phyloP scores from a whole-genome alignment of 2,113 vertebrate species.

The Bujurquina vittata region DNA sequence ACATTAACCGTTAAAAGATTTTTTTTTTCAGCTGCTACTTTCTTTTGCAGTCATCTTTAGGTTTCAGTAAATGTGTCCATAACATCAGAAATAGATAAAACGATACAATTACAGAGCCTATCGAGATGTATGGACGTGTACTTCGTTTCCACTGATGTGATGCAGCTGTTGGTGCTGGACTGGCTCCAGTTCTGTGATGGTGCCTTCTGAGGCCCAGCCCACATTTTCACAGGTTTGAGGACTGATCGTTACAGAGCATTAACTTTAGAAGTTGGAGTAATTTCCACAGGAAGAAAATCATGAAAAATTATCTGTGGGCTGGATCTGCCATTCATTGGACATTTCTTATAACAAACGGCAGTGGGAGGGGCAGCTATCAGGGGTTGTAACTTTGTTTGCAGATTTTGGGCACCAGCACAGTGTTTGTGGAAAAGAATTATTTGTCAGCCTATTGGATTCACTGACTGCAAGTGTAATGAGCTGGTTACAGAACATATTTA shows the following conservation, averaged over 20 bases:
- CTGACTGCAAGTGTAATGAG: not conserved
- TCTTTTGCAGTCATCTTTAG: not conserved
- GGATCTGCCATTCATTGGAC: too few species aligned
- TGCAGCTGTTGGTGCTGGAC: not conserved
- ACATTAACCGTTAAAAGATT: not conserved
- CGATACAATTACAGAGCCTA: not conserved
- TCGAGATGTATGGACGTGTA: too few species aligned
- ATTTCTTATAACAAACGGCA: too few species aligned
- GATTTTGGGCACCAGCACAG: not conserved
- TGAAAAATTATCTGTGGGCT: too few species aligned
- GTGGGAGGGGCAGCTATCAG: too few species aligned
- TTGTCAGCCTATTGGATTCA: not conserved
- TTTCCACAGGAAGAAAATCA: too few species aligned
- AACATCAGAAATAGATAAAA: not conserved
- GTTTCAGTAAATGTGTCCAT: not conserved
- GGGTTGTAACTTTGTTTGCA: too few species aligned
- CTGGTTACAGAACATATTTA: not conserved
- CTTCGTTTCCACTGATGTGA: too few species aligned
- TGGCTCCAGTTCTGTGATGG: not conserved
- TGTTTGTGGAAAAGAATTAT: not conserved
- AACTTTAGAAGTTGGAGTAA: too few species aligned
- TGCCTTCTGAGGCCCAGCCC: too few species aligned
- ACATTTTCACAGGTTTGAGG: too few species aligned
- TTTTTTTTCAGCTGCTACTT: not conserved
- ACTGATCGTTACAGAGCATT: too few species aligned